phyloP scores from a whole-genome alignment of 2,113 vertebrate species.

The Felis catus region DNA sequence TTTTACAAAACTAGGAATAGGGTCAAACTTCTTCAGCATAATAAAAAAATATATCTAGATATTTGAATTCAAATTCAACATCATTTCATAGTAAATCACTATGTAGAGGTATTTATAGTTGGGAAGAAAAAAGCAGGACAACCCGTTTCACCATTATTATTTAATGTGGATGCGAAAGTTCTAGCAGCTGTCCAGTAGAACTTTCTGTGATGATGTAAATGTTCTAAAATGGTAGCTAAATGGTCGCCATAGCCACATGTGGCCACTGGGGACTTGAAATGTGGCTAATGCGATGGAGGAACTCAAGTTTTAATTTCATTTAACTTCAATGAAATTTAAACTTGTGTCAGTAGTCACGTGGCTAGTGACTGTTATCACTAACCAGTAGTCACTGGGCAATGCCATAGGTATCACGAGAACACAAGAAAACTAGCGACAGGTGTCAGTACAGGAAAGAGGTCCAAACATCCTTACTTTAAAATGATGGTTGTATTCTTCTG shows the following conservation, averaged over 20 bases:
- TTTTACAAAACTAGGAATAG: not conserved
- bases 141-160: not conserved
- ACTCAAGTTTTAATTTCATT: not conserved
- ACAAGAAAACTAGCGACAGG: not conserved
- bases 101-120: not conserved
- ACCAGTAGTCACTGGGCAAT: not conserved
- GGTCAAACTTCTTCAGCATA: not conserved
- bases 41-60: not conserved
- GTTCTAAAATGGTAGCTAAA: not conserved
- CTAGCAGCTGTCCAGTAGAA: not conserved
- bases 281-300: not conserved
- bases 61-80: not conserved
- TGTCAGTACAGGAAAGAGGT: not conserved
- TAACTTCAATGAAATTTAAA: not conserved
- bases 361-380: not conserved
- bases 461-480: not conserved
- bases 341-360: not conserved
- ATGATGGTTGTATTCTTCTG: not conserved
- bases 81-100: not conserved
- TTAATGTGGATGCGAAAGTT: not conserved
- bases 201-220: not conserved
- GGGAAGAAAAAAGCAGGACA: not conserved
- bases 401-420: not conserved
- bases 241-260: not conserved
- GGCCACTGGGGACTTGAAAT: not conserved